A percentile compares a stretch with the other conserved stretches of the same genome.
phyloP scores from a whole-genome alignment of 2,113 vertebrate species.

The Cebus imitator region DNA sequence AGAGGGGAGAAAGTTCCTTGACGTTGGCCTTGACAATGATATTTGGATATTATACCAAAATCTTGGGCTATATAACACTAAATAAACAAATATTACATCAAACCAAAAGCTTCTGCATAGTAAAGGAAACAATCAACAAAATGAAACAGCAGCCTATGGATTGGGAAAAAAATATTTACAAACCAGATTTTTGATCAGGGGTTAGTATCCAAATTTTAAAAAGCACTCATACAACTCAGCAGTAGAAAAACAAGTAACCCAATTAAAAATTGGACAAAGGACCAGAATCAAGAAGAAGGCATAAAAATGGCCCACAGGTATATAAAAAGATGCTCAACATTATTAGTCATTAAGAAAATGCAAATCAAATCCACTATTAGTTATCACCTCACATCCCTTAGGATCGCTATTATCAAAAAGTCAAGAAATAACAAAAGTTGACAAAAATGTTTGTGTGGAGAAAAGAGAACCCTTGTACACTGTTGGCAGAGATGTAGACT shows the following conservation, averaged over 20 bases:
- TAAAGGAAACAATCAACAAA: neutral
- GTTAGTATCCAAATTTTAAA: neutral
- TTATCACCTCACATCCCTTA: neutral
- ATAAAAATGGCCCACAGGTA: neutral
- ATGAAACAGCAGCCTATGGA: neutral
- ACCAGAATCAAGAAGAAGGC: neutral
- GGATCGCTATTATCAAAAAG: neutral
- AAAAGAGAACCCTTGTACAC: neutral
- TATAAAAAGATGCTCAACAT: neutral
- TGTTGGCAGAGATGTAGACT: neutral
- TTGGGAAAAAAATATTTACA: neutral
- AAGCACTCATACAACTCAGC: neutral
- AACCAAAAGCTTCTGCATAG: neutral
- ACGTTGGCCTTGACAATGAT: neutral
- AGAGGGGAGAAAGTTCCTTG: neutral
- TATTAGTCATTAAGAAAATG: neutral
- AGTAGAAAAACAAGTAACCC: neutral
- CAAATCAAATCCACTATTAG: neutral
- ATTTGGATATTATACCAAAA: neutral
- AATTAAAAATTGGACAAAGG: neutral
- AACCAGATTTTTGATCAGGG: neutral
- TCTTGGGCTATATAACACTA: neutral
- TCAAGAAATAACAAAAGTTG: neutral
- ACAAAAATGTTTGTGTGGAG: neutral
- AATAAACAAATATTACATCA: neutral